Percentiles rank a stretch among this genome's conserved stretches.
These are phyloP conservation scores for Holocentrus rufus DNA, from an alignment of 2,797 vertebrate genomes.

Conservation along the genomic window DNA sequence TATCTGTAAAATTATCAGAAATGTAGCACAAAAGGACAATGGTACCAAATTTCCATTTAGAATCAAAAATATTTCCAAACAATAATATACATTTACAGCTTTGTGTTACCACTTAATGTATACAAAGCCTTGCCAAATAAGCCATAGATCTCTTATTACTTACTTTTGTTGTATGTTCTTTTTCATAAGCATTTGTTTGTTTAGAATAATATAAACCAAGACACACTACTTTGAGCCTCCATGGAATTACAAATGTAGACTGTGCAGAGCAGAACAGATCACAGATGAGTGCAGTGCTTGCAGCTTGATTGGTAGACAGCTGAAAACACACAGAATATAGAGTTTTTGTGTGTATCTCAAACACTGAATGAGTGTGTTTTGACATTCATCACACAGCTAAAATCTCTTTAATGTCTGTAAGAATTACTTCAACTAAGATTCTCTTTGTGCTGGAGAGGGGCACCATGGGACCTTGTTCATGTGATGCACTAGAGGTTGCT, in stretches of 20 bases:
- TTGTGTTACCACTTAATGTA: neutral
- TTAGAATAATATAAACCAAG: neutral
- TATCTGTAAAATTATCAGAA: neutral
- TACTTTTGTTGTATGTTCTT: neutral
- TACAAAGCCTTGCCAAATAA: conserved; percentile 8
- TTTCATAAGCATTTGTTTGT: neutral
- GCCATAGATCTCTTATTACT: neutral
- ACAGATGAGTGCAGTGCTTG: neutral
- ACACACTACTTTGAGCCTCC: too few relatives aligned
- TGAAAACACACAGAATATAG: neutral
- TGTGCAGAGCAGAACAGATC: neutral
- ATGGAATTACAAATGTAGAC: neutral
- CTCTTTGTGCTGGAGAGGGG: neutral
- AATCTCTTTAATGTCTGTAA: neutral
- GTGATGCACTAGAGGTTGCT: conserved; percentile 18
- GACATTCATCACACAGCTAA: conserved; percentile 4
- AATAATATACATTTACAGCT: neutral
- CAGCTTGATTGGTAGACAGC: neutral
- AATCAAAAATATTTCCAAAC: neutral
- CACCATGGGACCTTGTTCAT: neutral
- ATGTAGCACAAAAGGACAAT: neutral
- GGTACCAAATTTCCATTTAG: neutral
- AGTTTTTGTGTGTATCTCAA: neutral
- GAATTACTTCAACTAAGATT: neutral
- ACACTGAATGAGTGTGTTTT: neutral